These are phyloP conservation scores for Apaloderma vittatum DNA, from an alignment of 2,113 vertebrate genomes.

Conservation along the genomic window DNA sequence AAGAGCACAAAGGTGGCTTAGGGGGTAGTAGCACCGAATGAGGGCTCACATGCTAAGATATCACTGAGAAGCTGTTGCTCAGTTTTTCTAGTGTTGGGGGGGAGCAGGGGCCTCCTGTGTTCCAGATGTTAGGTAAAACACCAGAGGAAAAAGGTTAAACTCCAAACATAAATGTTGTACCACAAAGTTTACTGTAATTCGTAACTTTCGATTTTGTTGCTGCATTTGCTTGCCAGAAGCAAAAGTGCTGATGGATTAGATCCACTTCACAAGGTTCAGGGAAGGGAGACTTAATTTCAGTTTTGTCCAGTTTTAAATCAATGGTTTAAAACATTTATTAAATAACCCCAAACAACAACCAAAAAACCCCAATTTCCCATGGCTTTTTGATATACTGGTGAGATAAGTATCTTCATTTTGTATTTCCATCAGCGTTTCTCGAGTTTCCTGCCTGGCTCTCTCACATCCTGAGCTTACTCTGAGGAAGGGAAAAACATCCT, in stretches of 20 bases:
- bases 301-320: neutral
- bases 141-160: neutral
- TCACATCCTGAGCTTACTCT: conserved; percentile 78
- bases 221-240: neutral
- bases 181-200: neutral
- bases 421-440: conserved; percentile 72
- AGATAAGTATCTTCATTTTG: conserved; percentile 59
- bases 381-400: neutral
- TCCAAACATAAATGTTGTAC: neutral
- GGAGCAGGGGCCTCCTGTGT: neutral
- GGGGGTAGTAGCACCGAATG: neutral
- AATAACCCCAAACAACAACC: neutral
- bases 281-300: neutral
- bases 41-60: neutral
- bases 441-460: conserved; percentile 77
- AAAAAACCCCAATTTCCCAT: neutral
- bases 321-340: conserved; percentile 6
- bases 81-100: neutral
- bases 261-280: neutral
- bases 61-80: neutral
- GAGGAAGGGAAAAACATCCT: conserved; percentile 76
- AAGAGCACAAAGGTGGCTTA: neutral
- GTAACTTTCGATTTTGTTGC: neutral
- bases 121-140: neutral
- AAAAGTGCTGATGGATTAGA: neutral